These are phyloP conservation scores for Onychomys leucogaster DNA, from an alignment of 2,797 vertebrate genomes.

Conservation along the genomic window DNA sequence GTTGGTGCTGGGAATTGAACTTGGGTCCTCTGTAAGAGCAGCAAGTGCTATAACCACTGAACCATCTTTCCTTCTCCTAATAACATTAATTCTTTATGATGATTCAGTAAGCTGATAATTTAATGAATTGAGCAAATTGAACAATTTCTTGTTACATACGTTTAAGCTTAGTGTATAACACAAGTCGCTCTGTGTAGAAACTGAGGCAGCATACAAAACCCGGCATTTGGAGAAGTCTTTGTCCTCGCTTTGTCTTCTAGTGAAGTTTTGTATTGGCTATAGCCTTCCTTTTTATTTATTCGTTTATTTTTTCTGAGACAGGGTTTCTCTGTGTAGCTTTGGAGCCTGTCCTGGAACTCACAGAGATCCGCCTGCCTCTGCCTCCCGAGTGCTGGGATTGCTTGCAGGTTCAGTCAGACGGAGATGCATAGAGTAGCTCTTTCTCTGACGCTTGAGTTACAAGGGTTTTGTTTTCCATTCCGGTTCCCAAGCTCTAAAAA, in stretches of 20 bases:
- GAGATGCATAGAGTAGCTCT: not conserved
- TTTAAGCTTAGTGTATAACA: not conserved
- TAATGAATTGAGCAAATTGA: constrained; percentile 46
- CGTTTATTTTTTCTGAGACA: no score
- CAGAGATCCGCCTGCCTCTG: no score
- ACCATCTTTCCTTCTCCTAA: not conserved
- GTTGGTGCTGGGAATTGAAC: not conserved
- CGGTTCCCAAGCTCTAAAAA: not conserved
- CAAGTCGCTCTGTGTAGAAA: constrained; percentile 5
- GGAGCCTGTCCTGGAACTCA: no score
- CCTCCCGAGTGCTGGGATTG: not conserved
- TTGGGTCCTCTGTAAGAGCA: not conserved
- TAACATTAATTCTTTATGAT: not conserved
- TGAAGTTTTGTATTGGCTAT: not conserved
- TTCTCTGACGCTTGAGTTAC: not conserved
- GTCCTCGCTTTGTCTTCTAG: not conserved
- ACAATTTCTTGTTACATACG: not conserved
- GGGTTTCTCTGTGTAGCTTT: no score
- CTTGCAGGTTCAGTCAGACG: not conserved
- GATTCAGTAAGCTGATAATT: constrained; percentile 10
- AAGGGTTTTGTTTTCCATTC: constrained; percentile 39
- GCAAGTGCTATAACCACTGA: not conserved
- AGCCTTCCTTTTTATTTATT: not conserved
- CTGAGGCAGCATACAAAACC: not conserved
- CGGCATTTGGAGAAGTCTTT: constrained; percentile 31